These are phyloP conservation scores for Pantherophis alleghaniensis DNA, from an alignment of 2,797 vertebrate genomes.

Conservation along the genomic window DNA sequence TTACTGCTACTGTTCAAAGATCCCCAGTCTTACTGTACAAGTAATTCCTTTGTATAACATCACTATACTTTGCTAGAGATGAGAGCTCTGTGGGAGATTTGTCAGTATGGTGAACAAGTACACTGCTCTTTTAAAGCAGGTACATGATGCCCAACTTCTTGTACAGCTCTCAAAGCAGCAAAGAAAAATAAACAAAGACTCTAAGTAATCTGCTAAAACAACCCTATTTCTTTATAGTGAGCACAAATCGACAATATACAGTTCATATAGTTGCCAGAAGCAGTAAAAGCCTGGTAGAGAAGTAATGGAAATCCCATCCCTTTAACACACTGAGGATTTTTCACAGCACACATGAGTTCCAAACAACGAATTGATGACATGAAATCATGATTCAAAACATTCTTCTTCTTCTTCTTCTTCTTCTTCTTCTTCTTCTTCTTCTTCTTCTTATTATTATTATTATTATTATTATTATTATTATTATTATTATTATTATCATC, in stretches of 20 bases:
- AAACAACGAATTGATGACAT: background rate
- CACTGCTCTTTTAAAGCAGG: constrained; percentile 30
- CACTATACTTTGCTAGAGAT: background rate
- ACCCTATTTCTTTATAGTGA: accelerated
- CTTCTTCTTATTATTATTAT: no score
- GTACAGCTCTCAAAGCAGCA: background rate
- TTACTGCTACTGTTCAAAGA: constrained; percentile 8
- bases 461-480: no score
- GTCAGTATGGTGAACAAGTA: constrained; percentile 11
- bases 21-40: background rate
- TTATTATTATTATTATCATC: no score
- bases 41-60: accelerated
- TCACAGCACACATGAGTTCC: background rate
- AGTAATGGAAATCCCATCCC: background rate
- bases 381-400: background rate
- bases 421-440: no score
- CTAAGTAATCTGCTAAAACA: background rate
- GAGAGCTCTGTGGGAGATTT: constrained; percentile 20
- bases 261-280: background rate
- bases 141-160: constrained; percentile 14
- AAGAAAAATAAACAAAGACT: constrained; percentile 39
- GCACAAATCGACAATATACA: constrained; percentile 18
- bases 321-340: background rate
- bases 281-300: background rate
- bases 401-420: background rate